A percentile compares a stretch with the other conserved stretches of the same genome.
These are phyloP conservation scores for Drosophila teissieri DNA, from an alignment of 1,140 invertebrate species.

Conservation along the genomic window DNA sequence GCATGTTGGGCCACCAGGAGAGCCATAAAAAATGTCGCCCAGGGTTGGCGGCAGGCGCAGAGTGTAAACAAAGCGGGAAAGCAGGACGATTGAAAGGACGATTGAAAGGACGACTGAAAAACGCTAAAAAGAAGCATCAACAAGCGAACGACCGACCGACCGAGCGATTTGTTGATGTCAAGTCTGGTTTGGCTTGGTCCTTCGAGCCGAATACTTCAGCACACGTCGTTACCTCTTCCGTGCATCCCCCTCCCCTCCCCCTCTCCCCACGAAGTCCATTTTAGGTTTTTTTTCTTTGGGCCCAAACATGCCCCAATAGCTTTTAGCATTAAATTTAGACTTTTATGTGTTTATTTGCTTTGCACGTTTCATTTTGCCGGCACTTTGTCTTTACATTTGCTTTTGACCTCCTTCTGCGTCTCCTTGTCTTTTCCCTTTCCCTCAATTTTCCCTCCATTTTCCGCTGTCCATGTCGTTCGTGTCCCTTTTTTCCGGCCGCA, in stretches of 20 bases:
- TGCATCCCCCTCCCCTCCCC: too few relatives aligned
- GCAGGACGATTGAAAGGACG: conserved; percentile 2
- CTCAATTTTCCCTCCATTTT: neutral
- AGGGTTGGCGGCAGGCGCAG: conserved; percentile 23
- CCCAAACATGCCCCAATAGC: conserved; percentile 73
- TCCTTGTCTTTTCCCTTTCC: neutral
- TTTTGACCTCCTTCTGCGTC: conserved; percentile 24
- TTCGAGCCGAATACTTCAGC: conserved; percentile 38
- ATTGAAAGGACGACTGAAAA: conserved; percentile 5
- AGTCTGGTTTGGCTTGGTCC: conserved; percentile 38
- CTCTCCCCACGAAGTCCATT: too few relatives aligned
- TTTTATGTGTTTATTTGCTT: conserved; percentile 81
- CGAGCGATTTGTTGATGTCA: conserved; percentile 56
- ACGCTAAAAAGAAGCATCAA: conserved; percentile 39
- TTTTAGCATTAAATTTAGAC: conserved; percentile 80
- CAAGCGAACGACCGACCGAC: conserved; percentile 43
- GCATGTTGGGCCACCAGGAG: conserved; percentile 48
- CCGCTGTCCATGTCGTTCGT: conserved; percentile 1
- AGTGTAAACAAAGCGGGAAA: conserved; percentile 19
- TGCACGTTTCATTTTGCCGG: conserved; percentile 67
- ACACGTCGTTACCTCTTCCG: conserved; percentile 45
- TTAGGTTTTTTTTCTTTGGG: conserved; percentile 24
- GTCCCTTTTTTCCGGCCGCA: conserved; percentile 26
- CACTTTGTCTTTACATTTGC: conserved; percentile 63
- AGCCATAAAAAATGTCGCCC: conserved; percentile 65